Evolutionary conservation across 2,888 invertebrate species (phyloP), one percentile per base, ranked within the genome.

Genomic region (Drosophila falleni): DNA sequence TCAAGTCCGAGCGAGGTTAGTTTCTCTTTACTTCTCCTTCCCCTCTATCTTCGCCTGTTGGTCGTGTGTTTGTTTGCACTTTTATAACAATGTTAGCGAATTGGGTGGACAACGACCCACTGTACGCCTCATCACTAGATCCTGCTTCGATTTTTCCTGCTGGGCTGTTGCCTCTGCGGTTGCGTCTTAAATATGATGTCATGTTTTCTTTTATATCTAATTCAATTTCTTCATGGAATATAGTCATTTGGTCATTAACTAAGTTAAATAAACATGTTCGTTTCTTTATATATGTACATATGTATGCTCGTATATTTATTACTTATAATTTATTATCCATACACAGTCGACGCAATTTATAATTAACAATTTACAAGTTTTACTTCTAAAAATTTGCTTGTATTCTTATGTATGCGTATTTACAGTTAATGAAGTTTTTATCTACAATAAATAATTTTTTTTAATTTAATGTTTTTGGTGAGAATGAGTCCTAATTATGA

Each of bases 51-150:
- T 44, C 23, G 50, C 54, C 42, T 39, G 41, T 42, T 51, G 11
- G 42, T 15, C 23, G 37, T 74, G 71, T 87, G 89, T 84, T 89
- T 87, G 79, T 81, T 87, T 89, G 89, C 89, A 86, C 81, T 89
- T 89, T 87, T 89, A 87, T 89, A 89, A 89, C 89, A 90, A 87
- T 84, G 80, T 89, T 77, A 70, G 78, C 71, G 74, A 64, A 66
- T 72, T 75, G 75, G 69, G 56, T 72, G 50, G 39, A 60, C 62
- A 59, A 23, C 42, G 54, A 53, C 56, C 62, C 44, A 55, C 46
- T 29, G 50, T 49, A 15, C 47, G 35, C 23, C 23, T 9, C 11
- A n/a, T 8, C 31, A 42, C 33, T 54, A 46, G 39, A 19, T 54
- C 35, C 58, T 55, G 19, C 15, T 37, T 47, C 42, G 37, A 56